Evolutionary conservation across 2,888 invertebrate species (phyloP).

Genomic region (Lypha dubia): DNA sequence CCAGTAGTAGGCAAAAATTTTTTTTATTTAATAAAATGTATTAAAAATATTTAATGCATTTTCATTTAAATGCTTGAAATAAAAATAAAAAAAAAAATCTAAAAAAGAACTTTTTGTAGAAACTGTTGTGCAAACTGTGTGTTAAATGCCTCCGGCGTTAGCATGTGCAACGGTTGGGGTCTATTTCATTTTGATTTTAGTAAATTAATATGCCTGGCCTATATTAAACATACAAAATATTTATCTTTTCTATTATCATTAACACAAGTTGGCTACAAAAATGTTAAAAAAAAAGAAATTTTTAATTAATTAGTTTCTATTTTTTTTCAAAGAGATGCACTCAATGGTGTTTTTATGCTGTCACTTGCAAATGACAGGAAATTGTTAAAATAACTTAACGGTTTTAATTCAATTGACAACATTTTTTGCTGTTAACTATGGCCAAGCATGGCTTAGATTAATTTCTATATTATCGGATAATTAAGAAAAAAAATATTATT

Average conservation of each 20-base stretch:
- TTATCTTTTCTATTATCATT: conserved; percentile 10
- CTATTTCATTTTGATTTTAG: conserved; percentile 40
- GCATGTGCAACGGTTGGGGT: conserved; percentile 45
- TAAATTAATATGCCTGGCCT: conserved; percentile 37
- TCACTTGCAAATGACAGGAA: conserved; percentile 29
- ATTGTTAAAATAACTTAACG: conserved; percentile 20
- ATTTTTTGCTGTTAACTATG: neutral
- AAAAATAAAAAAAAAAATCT: neutral
- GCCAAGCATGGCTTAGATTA: neutral
- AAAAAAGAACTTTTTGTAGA: conserved; percentile 3
- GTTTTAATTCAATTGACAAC: conserved; percentile 8
- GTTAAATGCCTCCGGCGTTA: neutral
- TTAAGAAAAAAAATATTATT: neutral
- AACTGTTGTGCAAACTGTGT: conserved; percentile 14
- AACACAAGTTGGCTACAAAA: neutral
- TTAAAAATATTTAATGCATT: neutral
- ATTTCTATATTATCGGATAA: neutral
- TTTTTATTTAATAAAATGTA: conserved; percentile 50
- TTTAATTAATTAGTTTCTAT: conserved; percentile 8
- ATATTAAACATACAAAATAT: conserved; percentile 16
- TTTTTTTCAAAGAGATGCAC: neutral
- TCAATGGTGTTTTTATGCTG: neutral
- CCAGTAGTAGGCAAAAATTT: conserved; percentile 52
- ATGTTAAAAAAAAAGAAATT: neutral
- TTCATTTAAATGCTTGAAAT: neutral